Conservation (phyloP, 2,888 invertebrate species). For the Ariolimax columbianus region DNA sequence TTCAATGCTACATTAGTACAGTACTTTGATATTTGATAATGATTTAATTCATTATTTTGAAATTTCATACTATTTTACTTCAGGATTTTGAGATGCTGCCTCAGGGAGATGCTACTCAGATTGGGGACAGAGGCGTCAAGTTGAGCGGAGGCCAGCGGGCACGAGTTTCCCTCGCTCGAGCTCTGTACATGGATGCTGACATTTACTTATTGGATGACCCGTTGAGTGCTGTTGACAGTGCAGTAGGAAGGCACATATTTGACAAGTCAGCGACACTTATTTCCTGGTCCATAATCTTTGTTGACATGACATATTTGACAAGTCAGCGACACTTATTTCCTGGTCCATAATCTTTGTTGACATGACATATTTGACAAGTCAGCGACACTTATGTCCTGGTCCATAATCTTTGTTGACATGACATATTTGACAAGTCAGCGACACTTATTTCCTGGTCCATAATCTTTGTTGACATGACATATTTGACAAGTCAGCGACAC, state of each 20-base stretch:
- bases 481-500: too few relatives aligned
- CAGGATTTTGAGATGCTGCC: slow-evolving; percentile 87
- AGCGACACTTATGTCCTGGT: too few relatives aligned
- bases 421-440: too few relatives aligned
- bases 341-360: too few relatives aligned
- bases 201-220: slow-evolving; percentile 94
- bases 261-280: slow-evolving; percentile 82
- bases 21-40: not conserved
- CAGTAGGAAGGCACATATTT: slow-evolving; percentile 92
- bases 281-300: too few relatives aligned
- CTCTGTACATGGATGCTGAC: slow-evolving; percentile 88
- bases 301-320: too few relatives aligned
- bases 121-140: slow-evolving; percentile 91
- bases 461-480: too few relatives aligned
- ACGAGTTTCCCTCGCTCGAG: slow-evolving; percentile 86
- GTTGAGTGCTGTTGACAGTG: slow-evolving; percentile 93
- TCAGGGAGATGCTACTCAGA: slow-evolving; percentile 89
- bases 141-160: slow-evolving; percentile 93
- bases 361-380: too few relatives aligned
- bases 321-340: too few relatives aligned
- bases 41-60: not conserved
- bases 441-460: too few relatives aligned
- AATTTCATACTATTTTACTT: not conserved
- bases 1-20: too few relatives aligned
- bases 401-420: too few relatives aligned